Evolutionary conservation across 1,140 invertebrate genomes (phyloP), one percentile per base, ranked within the genome.

Genomic region (Danaus melanippus): DNA sequence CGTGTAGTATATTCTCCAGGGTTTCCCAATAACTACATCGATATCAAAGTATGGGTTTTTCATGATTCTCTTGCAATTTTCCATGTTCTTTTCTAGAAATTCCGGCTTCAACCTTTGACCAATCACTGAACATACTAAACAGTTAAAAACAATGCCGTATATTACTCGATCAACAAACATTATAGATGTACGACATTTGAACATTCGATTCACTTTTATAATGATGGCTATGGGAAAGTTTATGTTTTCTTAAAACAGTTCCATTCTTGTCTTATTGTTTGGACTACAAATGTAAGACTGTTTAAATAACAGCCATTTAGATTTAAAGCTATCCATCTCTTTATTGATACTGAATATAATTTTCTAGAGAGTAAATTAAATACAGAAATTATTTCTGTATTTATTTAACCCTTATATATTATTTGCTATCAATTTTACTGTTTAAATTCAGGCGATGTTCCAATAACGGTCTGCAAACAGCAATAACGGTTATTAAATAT

Each of bases 1-100:
- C 5, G 74, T 69, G 43, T 79, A 76, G 48, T 78, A 78, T n/a
- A 79, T 70, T 17, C 72, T 56, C 79, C 81, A 82, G 0, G 64
- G 66, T 17, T 57, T 67, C 0, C 72, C 72, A 0, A 75, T 42
- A 1, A 84, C 66, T 42, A 77, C 48, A 2, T 79, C 74, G 0
- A 63, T 55, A 40, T 80, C 77, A 12, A 84, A 84, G 42, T 65
- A 78, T 0, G 81, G 76, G 10, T 74, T 50, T 45, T 61, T 70
- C 0, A 54, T 57, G 17, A 80, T 50, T 32, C 56, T 67, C 10
- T 54, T 44, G 32, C 80, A 84, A 10, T 46, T 53, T 17, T 68
- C 55, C 12, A 55, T 44, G 46, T 66, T 69, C 4, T 57, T 58
- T 3, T 62, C 42, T 7, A 56, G 48, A 56, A 54, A 53, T 42